Conservation (phyloP, 2,113 vertebrate species). For the Delphinapterus leucas region DNA sequence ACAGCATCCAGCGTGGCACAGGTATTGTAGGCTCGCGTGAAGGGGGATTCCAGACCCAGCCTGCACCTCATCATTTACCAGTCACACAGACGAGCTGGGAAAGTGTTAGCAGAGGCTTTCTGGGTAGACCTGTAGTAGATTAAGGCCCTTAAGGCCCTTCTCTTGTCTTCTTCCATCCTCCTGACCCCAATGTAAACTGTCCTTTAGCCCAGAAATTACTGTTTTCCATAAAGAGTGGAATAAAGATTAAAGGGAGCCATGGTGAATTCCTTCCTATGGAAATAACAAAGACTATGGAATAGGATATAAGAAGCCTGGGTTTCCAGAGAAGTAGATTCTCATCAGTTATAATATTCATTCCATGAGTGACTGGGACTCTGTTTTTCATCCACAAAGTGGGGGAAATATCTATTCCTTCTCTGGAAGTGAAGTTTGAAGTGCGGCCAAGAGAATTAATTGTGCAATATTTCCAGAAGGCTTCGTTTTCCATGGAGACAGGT, state of each 20-base stretch:
- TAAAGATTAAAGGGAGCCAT: background rate
- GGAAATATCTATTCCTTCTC: background rate
- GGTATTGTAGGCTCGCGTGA: background rate
- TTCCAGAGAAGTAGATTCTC: background rate
- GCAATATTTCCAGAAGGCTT: background rate
- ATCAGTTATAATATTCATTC: background rate
- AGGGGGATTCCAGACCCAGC: background rate
- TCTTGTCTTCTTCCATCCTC: background rate
- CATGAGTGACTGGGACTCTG: background rate
- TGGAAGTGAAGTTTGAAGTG: background rate
- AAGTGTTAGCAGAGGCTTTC: background rate
- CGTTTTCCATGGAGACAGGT: background rate
- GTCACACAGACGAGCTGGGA: background rate
- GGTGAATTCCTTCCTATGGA: background rate
- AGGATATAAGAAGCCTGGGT: background rate
- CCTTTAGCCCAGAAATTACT: background rate
- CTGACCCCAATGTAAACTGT: background rate
- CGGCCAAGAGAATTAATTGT: background rate
- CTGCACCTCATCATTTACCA: background rate
- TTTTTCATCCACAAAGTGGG: background rate
- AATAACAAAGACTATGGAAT: background rate
- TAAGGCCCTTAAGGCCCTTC: background rate
- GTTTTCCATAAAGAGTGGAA: background rate
- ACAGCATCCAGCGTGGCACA: background rate
- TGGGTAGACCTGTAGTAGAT: background rate